phyloP scores from a whole-genome alignment of 2,888 invertebrate genomes.

The Microplitis deprimator region DNA sequence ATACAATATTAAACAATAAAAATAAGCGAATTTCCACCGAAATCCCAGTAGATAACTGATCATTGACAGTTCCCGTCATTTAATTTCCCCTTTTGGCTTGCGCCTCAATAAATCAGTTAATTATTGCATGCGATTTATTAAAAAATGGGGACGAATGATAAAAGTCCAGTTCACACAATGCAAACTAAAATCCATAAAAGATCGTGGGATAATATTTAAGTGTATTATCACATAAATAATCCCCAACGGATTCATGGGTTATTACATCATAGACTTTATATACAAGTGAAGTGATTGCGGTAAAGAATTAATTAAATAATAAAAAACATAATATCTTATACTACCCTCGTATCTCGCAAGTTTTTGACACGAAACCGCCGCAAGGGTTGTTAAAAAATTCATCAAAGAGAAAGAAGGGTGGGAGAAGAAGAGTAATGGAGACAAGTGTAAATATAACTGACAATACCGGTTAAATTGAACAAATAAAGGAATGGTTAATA shows the following conservation, averaged over 20 bases:
- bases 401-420: not conserved
- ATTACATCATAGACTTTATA: not conserved
- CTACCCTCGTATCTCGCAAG: not conserved
- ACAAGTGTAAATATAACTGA: conserved; percentile 51
- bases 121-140: conserved; percentile 22
- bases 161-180: conserved; percentile 18
- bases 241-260: not conserved
- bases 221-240: conserved; percentile 7
- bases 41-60: too few relatives aligned
- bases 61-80: too few relatives aligned
- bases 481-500: conserved; percentile 54
- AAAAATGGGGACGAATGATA: not conserved
- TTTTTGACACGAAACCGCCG: not conserved
- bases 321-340: conserved; percentile 25
- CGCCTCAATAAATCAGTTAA: not conserved
- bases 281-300: not conserved
- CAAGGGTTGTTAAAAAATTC: conserved; percentile 18
- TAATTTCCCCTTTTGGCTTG: not conserved
- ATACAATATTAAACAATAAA: too few relatives aligned
- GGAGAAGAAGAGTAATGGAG: conserved; percentile 43
- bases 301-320: conserved; percentile 42
- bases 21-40: too few relatives aligned
- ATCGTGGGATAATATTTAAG: conserved; percentile 37
- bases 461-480: conserved; percentile 65
- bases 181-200: conserved; percentile 35